Base-by-base conservation (phyloP, 2,888 invertebrate species). In the Dascillus cervinus region DNA sequence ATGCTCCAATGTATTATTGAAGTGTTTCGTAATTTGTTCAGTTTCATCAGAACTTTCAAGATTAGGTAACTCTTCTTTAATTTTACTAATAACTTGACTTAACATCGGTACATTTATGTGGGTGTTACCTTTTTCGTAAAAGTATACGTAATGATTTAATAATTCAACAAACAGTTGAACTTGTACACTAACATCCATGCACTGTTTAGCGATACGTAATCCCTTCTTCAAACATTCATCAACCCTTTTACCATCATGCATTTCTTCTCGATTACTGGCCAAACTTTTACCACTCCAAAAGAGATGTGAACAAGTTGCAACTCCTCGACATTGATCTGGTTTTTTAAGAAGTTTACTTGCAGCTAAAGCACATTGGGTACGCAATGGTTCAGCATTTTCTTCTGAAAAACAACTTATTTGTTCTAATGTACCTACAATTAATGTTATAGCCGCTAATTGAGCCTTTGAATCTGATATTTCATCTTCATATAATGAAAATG, bases 391-490 rank as follows among this genome's bases (percentile, higher is more conserved):
- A 1, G 94, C 94, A 61, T 95, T 97, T 60, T 99, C 98, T 41
- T 92, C 92, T 46, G 87, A 80, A 52, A 97, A 95, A 52, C 95
- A 96, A 39, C 82, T 78, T 70, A 94, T 89, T 61, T 91, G 88
- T 60, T 97, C 94, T 45, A 97, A 82, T 0, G 96, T 94, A 22
- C 90, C 94, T 36, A 95, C 91, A 32, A 98, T 90, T 15, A 97
- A 71, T 0, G 92, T 92, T 32, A 98, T 92, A 21, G 96, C 95
- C 0, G 95, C 90, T 38, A 97, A 64, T 62, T 98, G 97, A 2
- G 95, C 91, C 61, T 94, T 94, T 33, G 92, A 92, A 63, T 97
- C 97, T 2, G 91, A 90, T 53, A 98, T 91, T 67, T 97, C 97
- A 62, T 98, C 98, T 63, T 98, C 97, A 61, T 97, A 98, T 31